A percentile compares a stretch with the other conserved stretches of the same genome.
Conservation (phyloP, 2,113 vertebrate genomes). For the Cyphomyrus discorhynchus region DNA sequence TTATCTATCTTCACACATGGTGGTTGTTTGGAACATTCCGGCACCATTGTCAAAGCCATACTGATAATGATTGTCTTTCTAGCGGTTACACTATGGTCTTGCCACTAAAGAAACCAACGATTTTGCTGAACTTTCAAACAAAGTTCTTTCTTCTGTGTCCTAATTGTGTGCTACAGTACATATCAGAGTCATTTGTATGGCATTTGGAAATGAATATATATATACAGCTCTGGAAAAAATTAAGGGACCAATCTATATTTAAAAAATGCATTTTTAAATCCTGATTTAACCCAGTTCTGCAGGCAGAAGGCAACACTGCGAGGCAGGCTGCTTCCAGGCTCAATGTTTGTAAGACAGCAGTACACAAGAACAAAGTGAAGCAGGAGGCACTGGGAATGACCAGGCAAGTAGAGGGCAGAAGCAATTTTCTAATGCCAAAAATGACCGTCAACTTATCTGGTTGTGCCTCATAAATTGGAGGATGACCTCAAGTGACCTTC, state of each 20-base stretch:
- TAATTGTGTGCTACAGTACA: background rate
- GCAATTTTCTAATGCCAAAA: background rate
- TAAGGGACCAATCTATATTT: background rate
- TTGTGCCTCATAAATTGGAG: background rate
- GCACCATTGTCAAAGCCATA: background rate
- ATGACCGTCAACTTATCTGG: background rate
- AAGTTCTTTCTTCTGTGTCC: background rate
- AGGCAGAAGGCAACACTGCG: background rate
- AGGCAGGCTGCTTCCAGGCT: background rate
- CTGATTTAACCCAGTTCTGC: background rate
- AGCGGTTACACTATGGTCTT: background rate
- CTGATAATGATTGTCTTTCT: background rate
- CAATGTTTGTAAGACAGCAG: background rate
- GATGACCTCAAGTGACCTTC: background rate
- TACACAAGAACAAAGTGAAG: background rate
- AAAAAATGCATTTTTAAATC: background rate
- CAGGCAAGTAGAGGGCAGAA: background rate
- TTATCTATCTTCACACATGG: background rate
- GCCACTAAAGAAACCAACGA: background rate
- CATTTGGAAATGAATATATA: background rate
- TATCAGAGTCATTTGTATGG: background rate
- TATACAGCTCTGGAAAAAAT: background rate
- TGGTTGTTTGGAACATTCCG: background rate
- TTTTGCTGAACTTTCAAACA: background rate
- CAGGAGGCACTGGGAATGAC: background rate